phyloP scores from a whole-genome alignment of 2,797 vertebrate genomes.

The Coregonus ussuriensis region DNA sequence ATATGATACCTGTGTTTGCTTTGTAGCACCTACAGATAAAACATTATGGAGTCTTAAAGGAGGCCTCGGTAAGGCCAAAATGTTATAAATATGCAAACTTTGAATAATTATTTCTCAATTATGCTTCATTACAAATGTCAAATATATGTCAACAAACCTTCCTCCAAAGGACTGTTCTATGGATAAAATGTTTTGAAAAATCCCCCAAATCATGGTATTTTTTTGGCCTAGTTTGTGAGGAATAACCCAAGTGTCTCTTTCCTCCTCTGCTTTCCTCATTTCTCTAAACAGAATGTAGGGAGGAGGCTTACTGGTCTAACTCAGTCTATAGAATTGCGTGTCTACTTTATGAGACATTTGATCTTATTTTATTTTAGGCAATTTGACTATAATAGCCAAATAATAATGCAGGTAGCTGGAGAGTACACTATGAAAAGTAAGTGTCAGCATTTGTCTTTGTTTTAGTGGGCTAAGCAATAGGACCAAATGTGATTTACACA shows the following conservation, averaged over 20 bases:
- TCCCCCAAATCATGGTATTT: no score
- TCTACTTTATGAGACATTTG: background rate
- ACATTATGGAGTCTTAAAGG: no score
- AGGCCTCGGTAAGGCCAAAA: no score
- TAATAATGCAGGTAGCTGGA: conserved; percentile 48
- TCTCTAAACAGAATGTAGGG: conserved; percentile 14
- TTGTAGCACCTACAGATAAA: no score
- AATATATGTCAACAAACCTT: no score
- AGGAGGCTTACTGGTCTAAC: conserved; percentile 12
- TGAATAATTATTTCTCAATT: no score
- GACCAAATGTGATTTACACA: background rate
- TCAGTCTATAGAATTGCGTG: background rate
- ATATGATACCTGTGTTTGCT: no score
- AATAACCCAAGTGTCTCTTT: background rate
- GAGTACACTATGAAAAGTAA: conserved; percentile 64
- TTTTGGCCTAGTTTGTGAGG: no score
- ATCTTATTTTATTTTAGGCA: background rate
- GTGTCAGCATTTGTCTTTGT: conserved; percentile 36
- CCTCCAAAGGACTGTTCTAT: no score
- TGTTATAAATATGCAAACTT: no score
- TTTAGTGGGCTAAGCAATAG: background rate
- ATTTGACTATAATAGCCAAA: background rate
- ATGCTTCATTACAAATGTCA: no score
- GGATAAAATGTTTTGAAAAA: no score
- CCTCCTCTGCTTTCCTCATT: conserved; percentile 30